Evolutionary conservation across 1,140 invertebrate genomes (phyloP).

Genomic region (Drosophila kurseongensis): DNA sequence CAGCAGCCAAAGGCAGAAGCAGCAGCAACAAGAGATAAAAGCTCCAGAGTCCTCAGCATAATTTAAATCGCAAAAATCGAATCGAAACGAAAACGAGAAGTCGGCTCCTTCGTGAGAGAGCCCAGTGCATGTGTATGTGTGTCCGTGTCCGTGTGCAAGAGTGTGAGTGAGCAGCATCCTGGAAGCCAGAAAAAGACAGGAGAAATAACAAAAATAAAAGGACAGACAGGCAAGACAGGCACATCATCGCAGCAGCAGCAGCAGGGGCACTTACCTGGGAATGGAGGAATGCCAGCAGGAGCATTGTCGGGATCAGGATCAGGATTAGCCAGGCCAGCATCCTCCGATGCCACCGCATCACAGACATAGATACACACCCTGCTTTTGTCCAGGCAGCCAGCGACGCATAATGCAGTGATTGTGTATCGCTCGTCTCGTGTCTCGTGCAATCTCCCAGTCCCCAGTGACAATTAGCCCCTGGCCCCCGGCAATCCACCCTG

Average conservation of each 20-base stretch:
- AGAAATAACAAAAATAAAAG: constrained; percentile 32
- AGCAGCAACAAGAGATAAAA: constrained; percentile 7
- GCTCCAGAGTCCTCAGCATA: constrained; percentile 19
- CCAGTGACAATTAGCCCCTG: constrained; percentile 22
- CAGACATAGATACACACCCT: constrained; percentile 31
- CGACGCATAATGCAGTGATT: constrained; percentile 56
- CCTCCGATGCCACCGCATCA: constrained; percentile 38
- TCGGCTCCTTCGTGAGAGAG: constrained; percentile 32
- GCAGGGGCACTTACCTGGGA: neutral
- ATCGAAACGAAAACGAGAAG: constrained; percentile 15
- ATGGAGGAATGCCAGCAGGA: constrained; percentile 37
- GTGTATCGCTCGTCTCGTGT: constrained; percentile 10
- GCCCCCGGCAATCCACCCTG: neutral
- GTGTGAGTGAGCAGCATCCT: constrained; percentile 53
- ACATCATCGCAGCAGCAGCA: constrained; percentile 1
- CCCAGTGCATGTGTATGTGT: constrained; percentile 20
- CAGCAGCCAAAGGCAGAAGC: neutral
- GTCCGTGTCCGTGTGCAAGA: constrained; percentile 28
- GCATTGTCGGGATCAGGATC: constrained; percentile 5
- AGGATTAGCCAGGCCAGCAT: constrained; percentile 17
- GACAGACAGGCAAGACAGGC: constrained; percentile 7
- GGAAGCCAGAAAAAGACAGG: constrained; percentile 36
- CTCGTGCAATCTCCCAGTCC: constrained; percentile 24
- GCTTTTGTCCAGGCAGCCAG: constrained; percentile 40
- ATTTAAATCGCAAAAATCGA: constrained; percentile 25